Percentiles rank a stretch among this genome's conserved stretches.
Evolutionary conservation across 1,140 invertebrate species (phyloP).

Genomic region (Microvelia longipes): DNA sequence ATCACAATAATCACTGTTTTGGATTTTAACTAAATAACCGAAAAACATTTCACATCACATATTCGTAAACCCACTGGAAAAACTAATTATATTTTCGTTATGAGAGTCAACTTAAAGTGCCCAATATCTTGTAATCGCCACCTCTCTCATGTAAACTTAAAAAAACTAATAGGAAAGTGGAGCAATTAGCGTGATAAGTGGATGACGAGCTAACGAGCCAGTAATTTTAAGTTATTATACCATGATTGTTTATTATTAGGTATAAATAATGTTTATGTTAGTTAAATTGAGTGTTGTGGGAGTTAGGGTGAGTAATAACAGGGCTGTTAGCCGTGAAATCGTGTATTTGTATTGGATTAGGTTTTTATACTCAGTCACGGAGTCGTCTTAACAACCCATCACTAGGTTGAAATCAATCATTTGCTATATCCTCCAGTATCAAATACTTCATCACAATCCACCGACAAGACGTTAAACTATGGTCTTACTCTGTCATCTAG

Average conservation of each 20-base stretch:
- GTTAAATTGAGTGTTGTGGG: neutral
- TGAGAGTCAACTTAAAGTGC: too few relatives aligned
- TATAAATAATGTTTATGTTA: neutral
- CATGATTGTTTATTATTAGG: neutral
- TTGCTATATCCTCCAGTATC: too few relatives aligned
- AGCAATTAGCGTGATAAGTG: neutral
- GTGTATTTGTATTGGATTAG: neutral
- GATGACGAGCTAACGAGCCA: neutral
- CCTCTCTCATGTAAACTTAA: neutral
- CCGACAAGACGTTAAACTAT: too few relatives aligned
- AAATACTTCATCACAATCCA: too few relatives aligned
- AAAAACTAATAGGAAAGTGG: neutral
- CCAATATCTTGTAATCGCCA: neutral
- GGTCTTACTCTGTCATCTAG: too few relatives aligned
- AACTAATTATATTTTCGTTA: too few relatives aligned
- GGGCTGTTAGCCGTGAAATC: neutral
- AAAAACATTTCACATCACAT: too few relatives aligned
- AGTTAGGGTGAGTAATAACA: neutral
- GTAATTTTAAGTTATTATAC: neutral
- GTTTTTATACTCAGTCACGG: neutral
- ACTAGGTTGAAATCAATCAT: neutral
- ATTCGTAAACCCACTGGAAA: too few relatives aligned
- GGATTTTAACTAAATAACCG: too few relatives aligned
- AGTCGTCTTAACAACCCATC: neutral
- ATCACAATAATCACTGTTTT: too few relatives aligned